Conservation (phyloP, 2,888 invertebrate genomes). For the Drosophila siamana region DNA sequence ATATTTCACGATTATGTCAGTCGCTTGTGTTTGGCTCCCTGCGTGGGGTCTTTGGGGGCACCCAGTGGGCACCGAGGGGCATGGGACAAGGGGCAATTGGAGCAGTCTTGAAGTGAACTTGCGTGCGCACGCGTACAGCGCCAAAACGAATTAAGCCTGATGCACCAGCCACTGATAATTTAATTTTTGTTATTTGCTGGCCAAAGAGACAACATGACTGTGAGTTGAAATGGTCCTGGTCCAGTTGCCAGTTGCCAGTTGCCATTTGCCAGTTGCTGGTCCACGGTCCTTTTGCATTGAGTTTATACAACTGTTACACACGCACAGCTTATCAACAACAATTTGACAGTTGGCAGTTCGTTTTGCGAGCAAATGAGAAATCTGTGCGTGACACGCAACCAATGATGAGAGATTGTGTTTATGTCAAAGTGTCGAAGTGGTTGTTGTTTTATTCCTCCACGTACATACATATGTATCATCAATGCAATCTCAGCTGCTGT, state of each 20-base stretch:
- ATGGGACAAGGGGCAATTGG: neutral
- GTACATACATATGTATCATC: slow-evolving; percentile 52
- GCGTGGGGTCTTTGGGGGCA: slow-evolving; percentile 54
- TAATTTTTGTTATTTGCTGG: slow-evolving; percentile 69
- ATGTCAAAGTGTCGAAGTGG: slow-evolving; percentile 67
- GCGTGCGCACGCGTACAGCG: slow-evolving; percentile 84
- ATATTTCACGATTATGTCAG: slow-evolving; percentile 84
- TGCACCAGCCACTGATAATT: slow-evolving; percentile 83
- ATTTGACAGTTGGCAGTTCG: slow-evolving; percentile 80
- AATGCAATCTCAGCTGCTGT: slow-evolving; percentile 76
- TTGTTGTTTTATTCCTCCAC: slow-evolving; percentile 59
- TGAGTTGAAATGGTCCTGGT: slow-evolving; percentile 4
- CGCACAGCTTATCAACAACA: slow-evolving; percentile 68
- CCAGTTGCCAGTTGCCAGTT: neutral
- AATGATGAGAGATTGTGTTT: slow-evolving; percentile 35
- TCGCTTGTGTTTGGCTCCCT: slow-evolving; percentile 69
- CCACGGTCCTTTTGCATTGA: slow-evolving; percentile 52
- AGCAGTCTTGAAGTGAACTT: slow-evolving; percentile 44
- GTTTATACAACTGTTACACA: slow-evolving; percentile 75
- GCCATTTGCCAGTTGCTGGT: neutral
- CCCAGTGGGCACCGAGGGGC: neutral
- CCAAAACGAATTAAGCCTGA: slow-evolving; percentile 84
- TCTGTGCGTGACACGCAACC: slow-evolving; percentile 72
- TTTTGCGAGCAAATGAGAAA: slow-evolving; percentile 76
- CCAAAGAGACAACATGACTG: slow-evolving; percentile 5